Evolutionary conservation across 2,113 vertebrate genomes (phyloP), one percentile per base, ranked within the genome.

Genomic region (Chloroceryle aenea): DNA sequence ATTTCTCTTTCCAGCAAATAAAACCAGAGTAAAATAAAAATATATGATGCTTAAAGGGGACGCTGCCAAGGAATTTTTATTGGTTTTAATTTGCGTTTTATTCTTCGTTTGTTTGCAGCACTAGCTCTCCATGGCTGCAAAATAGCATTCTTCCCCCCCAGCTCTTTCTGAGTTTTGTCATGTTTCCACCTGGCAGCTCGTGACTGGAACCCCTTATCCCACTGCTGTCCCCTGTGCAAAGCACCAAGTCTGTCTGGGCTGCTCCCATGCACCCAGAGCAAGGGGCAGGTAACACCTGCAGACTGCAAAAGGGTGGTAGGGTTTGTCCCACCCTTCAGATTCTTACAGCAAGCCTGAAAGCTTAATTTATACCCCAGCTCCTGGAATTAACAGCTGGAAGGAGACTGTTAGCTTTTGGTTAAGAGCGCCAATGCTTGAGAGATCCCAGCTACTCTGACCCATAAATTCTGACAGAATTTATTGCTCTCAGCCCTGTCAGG

Each of bases 1-100:
- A 6, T 95, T 94, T 88, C 89, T 30, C 78, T 96, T 94, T 91
- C 91, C 94, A 74, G 90, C 66, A 92, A 94, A 97, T 93, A 97
- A 94, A 95, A 45, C 76, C 22, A 1, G 38, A 92, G 88, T 14
- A 14, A 93, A 81, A 97, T 96, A 94, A 96, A 97, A 97, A 93
- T 96, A 93, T 87, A 94, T 95, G 94, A 45, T 4, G 94, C 97
- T 95, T 92, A 94, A 96, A 96, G 88, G 61, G 93, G 94, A 87
- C 69, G 14, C 85, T 92, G 92, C 88, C 92, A 92, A 79, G 88
- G 81, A 88, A 50, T 94, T 92, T 94, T 93, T 94, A 92, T 90
- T 3, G 8, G 43, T 9, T 92, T 95, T 78, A 91, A 93, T 97
- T 85, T 94, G 89, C 14, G 5, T 79, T 95, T 94, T 93, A 55